Conservation (phyloP, 2,888 invertebrate species). For the Lacanobia oleracea region DNA sequence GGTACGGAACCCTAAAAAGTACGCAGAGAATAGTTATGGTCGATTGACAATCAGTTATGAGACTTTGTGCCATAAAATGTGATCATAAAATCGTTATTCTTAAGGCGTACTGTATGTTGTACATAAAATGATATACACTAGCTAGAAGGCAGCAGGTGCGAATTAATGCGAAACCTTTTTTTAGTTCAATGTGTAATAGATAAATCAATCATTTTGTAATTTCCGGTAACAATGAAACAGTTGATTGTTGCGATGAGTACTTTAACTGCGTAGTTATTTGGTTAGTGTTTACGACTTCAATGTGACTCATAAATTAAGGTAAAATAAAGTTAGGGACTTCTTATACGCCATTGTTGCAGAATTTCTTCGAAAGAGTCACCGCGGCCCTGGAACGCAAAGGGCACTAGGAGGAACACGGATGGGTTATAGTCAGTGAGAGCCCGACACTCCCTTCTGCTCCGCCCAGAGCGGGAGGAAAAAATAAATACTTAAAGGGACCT, state of each 20-base stretch:
- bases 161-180: slow-evolving; percentile 6
- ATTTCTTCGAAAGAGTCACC: no score
- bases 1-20: not conserved
- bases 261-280: slow-evolving; percentile 3
- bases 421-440: no score
- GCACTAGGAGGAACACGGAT: no score
- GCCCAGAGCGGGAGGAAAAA: no score
- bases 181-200: slow-evolving; percentile 17
- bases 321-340: not conserved
- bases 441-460: no score
- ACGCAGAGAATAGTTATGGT: not conserved
- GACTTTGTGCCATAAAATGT: not conserved
- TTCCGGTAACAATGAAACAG: slow-evolving; percentile 4
- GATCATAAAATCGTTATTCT: slow-evolving; percentile 29
- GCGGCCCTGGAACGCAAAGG: no score
- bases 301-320: not conserved
- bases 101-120: not conserved
- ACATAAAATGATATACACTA: slow-evolving; percentile 1
- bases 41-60: not conserved
- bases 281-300: not conserved
- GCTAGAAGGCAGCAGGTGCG: slow-evolving; percentile 19
- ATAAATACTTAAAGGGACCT: no score
- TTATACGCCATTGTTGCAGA: no score
- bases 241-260: not conserved
- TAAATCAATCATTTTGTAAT: slow-evolving; percentile 25